Conservation (phyloP, 1,140 invertebrate genomes). For the Lasioglossum baleicum region DNA sequence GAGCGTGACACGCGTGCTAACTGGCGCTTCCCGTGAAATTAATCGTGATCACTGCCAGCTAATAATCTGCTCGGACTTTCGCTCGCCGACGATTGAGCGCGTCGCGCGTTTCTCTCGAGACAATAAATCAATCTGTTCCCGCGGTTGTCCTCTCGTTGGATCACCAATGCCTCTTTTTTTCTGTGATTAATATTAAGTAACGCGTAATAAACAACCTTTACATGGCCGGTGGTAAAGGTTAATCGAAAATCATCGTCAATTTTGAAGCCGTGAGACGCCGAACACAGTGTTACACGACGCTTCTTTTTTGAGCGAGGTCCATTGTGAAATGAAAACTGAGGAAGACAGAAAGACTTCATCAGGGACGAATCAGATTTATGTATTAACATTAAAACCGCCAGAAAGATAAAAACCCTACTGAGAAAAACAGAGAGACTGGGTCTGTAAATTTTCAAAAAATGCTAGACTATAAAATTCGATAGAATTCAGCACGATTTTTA, state of each 20-base stretch:
- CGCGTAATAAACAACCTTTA: neutral
- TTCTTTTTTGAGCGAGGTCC: no score
- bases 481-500: no score
- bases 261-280: neutral
- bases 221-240: neutral
- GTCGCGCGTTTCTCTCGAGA: neutral
- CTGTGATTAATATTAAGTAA: neutral
- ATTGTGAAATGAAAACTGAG: no score
- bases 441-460: no score
- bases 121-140: slow-evolving; percentile 4
- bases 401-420: no score
- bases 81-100: neutral
- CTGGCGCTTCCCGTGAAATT: neutral
- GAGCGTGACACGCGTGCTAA: neutral
- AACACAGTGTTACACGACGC: no score
- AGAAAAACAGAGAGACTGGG: no score
- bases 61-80: neutral
- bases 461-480: no score
- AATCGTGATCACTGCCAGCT: neutral
- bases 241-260: neutral
- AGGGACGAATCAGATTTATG: no score
- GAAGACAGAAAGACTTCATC: no score
- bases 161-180: neutral
- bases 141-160: neutral
- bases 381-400: no score